Conservation (phyloP, 2,797 vertebrate species). For the Pantherophis alleghaniensis region DNA sequence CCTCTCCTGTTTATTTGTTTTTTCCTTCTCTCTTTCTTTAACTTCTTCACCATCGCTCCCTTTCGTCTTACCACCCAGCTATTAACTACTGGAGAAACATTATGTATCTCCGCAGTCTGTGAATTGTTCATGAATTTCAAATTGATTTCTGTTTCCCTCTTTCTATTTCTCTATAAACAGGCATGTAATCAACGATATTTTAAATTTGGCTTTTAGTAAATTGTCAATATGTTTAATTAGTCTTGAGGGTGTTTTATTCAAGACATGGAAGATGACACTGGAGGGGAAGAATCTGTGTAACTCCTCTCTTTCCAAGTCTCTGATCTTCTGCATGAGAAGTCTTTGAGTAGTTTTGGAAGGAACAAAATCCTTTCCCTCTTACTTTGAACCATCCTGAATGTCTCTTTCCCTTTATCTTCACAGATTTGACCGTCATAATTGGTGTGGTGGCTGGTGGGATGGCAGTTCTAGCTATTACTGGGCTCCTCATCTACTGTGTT, state of each 20-base stretch:
- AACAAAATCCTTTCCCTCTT: background rate
- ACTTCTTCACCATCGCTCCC: background rate
- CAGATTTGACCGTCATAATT: constrained; percentile 79
- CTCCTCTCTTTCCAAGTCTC: background rate
- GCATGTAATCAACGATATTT: background rate
- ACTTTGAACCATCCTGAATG: background rate
- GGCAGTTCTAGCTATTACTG: constrained; percentile 59
- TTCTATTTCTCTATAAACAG: background rate
- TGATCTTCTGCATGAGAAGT: background rate
- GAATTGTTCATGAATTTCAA: background rate
- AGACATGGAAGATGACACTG: background rate
- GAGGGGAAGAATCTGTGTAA: background rate
- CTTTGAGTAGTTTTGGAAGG: background rate
- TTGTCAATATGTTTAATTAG: too few relatives aligned
- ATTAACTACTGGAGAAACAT: background rate
- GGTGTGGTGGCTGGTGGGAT: constrained; percentile 69
- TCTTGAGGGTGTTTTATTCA: background rate
- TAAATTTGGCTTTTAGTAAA: background rate
- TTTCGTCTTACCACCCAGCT: background rate
- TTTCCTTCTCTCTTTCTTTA: background rate
- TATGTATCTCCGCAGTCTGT: background rate
- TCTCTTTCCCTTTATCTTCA: constrained; percentile 48
- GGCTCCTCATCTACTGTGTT: constrained; percentile 73
- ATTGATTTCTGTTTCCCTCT: background rate
- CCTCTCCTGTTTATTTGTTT: too few relatives aligned